A percentile compares a stretch with the other conserved stretches of the same genome.
Conservation (phyloP, 2,797 vertebrate genomes). For the Orientallactaga sibirica region DNA sequence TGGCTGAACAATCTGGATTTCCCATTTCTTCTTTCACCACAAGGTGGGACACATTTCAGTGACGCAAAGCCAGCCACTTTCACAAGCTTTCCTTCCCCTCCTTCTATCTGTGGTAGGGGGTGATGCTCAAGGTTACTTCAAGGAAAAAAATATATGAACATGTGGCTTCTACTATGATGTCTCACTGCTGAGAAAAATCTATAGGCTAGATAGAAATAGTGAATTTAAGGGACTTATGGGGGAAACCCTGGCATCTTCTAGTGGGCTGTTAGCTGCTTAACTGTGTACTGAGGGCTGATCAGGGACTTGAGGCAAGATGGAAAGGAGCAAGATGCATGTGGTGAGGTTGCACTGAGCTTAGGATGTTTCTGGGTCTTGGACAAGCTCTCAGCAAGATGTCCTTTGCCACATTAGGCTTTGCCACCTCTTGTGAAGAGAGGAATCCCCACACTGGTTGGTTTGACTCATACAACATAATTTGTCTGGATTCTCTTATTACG, state of each 20-base stretch:
- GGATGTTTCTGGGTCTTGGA: background rate
- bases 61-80: background rate
- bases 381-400: background rate
- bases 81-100: fast-evolving
- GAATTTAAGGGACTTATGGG: background rate
- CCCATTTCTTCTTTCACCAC: background rate
- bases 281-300: background rate
- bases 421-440: background rate
- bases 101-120: background rate
- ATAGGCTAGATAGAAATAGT: background rate
- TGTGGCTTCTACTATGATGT: background rate
- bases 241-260: background rate
- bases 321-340: background rate
- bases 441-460: background rate
- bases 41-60: background rate
- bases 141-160: background rate
- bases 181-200: background rate
- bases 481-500: background rate
- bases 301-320: background rate
- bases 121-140: background rate
- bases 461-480: background rate
- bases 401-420: background rate
- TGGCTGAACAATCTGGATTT: background rate
- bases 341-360: fast-evolving
- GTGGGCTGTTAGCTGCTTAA: background rate